Percentiles rank a stretch among this genome's conserved stretches.
Evolutionary conservation across 2,888 invertebrate genomes (phyloP).

Genomic region (Cetonia aurata): DNA sequence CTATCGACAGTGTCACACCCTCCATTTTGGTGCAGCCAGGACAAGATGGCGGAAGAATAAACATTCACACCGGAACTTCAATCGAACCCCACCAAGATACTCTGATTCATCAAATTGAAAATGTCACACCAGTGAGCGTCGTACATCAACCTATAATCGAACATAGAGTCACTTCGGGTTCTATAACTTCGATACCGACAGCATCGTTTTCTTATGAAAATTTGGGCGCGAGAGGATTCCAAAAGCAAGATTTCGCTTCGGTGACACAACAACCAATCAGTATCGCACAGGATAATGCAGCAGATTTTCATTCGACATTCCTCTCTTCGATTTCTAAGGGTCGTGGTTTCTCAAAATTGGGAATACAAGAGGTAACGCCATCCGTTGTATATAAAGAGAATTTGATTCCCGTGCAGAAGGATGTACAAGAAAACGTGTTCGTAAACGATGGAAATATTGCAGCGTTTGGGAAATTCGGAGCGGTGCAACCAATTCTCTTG

Average conservation of each 20-base stretch:
- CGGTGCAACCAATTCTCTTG: constrained; percentile 20
- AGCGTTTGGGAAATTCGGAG: not conserved
- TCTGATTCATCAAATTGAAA: constrained; percentile 5
- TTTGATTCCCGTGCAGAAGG: too few species aligned
- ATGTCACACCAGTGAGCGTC: not conserved
- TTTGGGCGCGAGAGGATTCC: constrained; percentile 12
- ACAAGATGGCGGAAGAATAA: too few species aligned
- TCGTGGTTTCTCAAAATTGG: constrained; percentile 23
- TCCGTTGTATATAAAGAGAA: not conserved
- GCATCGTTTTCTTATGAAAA: constrained; percentile 13
- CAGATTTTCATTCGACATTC: constrained; percentile 1
- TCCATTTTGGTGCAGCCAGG: constrained; percentile 5
- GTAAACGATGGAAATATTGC: not conserved
- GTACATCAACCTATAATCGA: constrained; percentile 1
- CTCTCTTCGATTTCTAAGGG: constrained; percentile 13
- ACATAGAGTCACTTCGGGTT: not conserved
- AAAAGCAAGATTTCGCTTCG: constrained; percentile 1
- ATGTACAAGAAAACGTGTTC: too few species aligned
- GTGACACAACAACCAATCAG: constrained; percentile 9
- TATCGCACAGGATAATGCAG: not conserved
- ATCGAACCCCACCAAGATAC: not conserved
- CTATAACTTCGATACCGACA: constrained; percentile 13
- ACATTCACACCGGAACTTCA: not conserved
- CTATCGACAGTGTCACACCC: constrained; percentile 16
- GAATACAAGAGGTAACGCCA: not conserved